Evolutionary conservation across 2,113 vertebrate species (phyloP).

Genomic region (Cochlearius cochlearius): DNA sequence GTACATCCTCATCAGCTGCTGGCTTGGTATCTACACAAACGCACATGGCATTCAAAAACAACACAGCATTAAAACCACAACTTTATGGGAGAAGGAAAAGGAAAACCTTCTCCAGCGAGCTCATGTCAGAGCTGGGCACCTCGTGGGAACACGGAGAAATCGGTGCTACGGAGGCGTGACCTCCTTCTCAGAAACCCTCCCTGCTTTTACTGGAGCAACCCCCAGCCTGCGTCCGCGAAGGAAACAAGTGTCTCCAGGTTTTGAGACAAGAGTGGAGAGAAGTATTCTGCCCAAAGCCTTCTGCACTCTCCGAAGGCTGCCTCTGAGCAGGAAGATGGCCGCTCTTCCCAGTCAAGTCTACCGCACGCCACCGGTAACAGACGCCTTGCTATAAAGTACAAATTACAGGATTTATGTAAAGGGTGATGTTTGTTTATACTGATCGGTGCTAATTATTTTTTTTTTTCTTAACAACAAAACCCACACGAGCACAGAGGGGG

Average conservation of each 20-base stretch:
- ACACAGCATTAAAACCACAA: background rate
- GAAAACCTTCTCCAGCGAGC: background rate
- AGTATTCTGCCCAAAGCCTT: background rate
- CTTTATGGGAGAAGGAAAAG: background rate
- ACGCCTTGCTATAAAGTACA: background rate
- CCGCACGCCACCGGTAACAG: background rate
- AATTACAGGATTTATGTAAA: background rate
- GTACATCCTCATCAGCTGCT: background rate
- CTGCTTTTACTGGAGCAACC: background rate
- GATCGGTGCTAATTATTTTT: background rate
- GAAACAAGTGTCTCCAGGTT: background rate
- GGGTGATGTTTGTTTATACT: background rate
- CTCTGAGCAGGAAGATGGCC: background rate
- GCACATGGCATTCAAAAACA: background rate
- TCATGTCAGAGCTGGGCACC: background rate
- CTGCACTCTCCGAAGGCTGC: background rate
- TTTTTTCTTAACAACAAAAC: background rate
- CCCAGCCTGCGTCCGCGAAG: background rate
- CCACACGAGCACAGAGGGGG: background rate
- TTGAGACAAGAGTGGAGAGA: background rate
- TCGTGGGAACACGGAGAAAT: accelerated
- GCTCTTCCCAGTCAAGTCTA: background rate
- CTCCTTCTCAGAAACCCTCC: background rate
- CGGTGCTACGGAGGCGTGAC: accelerated
- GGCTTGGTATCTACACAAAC: background rate